Evolutionary conservation across 2,888 invertebrate species (phyloP).

Genomic region (Philhelius pedissequus): DNA sequence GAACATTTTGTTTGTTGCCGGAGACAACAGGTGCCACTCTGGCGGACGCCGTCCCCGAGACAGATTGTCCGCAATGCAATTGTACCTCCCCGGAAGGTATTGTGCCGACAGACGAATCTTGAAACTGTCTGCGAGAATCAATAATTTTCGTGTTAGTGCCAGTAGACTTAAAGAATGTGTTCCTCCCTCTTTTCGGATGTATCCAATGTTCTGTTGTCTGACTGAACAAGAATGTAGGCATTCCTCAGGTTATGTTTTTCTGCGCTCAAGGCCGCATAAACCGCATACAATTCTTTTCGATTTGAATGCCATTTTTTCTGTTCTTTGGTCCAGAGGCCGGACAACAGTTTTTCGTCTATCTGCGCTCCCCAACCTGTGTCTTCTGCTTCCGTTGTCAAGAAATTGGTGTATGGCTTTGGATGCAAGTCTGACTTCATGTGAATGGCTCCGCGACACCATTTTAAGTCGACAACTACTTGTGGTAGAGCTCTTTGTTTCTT

Average conservation of each 20-base stretch:
- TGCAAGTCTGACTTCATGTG: not conserved
- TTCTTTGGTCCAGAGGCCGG: not conserved
- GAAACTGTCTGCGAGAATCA: constrained; percentile 19
- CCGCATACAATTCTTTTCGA: constrained; percentile 23
- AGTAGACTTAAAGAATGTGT: constrained; percentile 1
- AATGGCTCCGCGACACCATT: constrained; percentile 23
- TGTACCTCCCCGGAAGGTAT: constrained; percentile 37
- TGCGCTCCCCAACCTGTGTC: too few relatives aligned
- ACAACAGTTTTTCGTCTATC: not conserved
- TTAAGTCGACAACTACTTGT: not conserved
- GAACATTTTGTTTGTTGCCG: constrained; percentile 22
- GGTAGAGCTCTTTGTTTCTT: too few relatives aligned
- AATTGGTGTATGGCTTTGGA: constrained; percentile 8
- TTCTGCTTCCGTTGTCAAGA: constrained; percentile 23
- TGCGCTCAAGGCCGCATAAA: too few relatives aligned
- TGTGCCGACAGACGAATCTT: constrained; percentile 34
- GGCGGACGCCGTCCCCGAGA: constrained; percentile 17
- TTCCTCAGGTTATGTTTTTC: constrained; percentile 5
- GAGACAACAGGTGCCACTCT: constrained; percentile 18
- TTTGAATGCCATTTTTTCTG: constrained; percentile 18
- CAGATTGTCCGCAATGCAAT: constrained; percentile 30
- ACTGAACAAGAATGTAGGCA: constrained; percentile 18
- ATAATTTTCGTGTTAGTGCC: not conserved
- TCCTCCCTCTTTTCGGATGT: constrained; percentile 11
- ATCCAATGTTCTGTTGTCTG: constrained; percentile 18